Evolutionary conservation across 2,888 invertebrate genomes (phyloP), one percentile per base, ranked within the genome.

Genomic region (Troides aeacus): DNA sequence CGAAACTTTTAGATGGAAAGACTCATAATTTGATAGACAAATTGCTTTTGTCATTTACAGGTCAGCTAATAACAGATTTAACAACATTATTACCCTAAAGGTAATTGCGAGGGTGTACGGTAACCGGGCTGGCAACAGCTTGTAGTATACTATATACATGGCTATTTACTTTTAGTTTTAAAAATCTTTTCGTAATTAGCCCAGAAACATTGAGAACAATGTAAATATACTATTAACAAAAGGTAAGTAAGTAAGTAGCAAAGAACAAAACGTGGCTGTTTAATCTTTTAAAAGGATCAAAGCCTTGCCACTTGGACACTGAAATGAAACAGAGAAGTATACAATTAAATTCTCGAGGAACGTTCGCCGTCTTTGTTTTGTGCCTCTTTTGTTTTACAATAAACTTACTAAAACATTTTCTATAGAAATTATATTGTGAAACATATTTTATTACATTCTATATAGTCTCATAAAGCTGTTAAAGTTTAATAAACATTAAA

Each of bases 341-440:
- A 80, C 81, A 84, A 85, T 84, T 84, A 82, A 81, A 76, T 79
- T 75, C 80, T 81, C 78, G 81, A 81, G 80, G 79, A 79, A 77
- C 72, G 72, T 80, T 76, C 53, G 30, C 74, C 74, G 73, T 73
- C 72, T 72, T 69, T 68, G 63, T 63, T 63, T 39, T 17, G 18
- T 50, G 50, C 68, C 72, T 77, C 63, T 77, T 78, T 77, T 74
- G 69, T 59, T 58, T 63, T 53, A 36, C 46, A 59, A 68, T 36
- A 63, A 58, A 58, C 21, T 58, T 58, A 58, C 57, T 58, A 10
- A 58, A 58, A 58, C 23, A 10, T 58, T 15, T 15, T 58, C 7
- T 23, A 58, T 15, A 58, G 21, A 10, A 23, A 23, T 58, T 58
- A 24, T 58, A 10, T n/a, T 58, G 15, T 21, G 23, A 12, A 57